These are phyloP conservation scores for Euschistus heros DNA, from an alignment of 1,140 invertebrate genomes.

Conservation along the genomic window DNA sequence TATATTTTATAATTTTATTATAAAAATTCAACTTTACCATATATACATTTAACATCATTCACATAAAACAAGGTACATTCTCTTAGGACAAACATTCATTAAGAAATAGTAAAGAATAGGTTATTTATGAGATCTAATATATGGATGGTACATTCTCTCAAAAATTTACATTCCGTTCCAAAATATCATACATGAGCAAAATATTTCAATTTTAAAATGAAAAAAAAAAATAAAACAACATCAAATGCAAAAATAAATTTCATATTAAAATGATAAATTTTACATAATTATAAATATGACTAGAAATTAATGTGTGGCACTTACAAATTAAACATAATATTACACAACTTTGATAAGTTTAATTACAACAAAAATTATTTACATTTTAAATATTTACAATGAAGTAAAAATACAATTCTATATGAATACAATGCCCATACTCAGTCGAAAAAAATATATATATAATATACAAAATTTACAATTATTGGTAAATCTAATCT, in stretches of 20 bases:
- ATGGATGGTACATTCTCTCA: not conserved
- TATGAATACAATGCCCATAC: slow-evolving; percentile 3
- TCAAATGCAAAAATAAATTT: not conserved
- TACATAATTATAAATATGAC: slow-evolving; percentile 1
- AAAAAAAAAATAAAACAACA: not conserved
- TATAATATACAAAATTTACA: slow-evolving; percentile 9
- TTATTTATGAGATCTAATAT: slow-evolving; percentile 6
- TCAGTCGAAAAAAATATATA: slow-evolving; percentile 6
- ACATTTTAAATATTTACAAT: slow-evolving; percentile 11
- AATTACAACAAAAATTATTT: slow-evolving; percentile 14
- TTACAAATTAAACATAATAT: not conserved
- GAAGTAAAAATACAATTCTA: slow-evolving; percentile 2
- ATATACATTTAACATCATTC: not conserved
- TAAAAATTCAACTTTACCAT: not conserved
- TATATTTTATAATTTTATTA: not conserved
- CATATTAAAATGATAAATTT: not conserved
- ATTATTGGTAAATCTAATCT: not conserved
- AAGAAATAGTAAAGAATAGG: not conserved
- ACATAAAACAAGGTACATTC: not conserved
- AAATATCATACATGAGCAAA: slow-evolving; percentile 4
- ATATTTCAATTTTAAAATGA: not conserved
- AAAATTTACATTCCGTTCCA: slow-evolving; percentile 1
- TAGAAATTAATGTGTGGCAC: slow-evolving; percentile 14
- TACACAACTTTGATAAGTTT: not conserved
- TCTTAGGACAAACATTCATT: too few species aligned